phyloP scores from a whole-genome alignment of 2,113 vertebrate species.

The Elgaria multicarinata region DNA sequence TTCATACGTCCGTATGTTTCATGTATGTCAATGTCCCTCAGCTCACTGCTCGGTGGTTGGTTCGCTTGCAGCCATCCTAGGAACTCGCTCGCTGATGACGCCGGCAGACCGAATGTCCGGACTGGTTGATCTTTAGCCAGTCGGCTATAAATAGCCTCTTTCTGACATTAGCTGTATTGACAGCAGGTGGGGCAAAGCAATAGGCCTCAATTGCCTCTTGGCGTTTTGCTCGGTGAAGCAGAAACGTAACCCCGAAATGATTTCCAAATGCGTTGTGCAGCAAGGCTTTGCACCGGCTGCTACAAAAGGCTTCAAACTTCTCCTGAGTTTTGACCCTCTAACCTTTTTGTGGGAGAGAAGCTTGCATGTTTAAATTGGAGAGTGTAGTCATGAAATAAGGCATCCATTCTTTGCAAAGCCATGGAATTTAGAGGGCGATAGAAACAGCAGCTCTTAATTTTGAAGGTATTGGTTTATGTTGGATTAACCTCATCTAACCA shows the following conservation, averaged over 20 bases:
- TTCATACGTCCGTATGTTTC: neutral
- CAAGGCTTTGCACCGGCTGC: neutral
- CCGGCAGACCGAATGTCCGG: conserved; percentile 33
- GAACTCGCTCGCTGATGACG: conserved; percentile 11
- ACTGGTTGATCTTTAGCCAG: conserved; percentile 62
- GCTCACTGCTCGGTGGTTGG: neutral
- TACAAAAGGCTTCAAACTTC: neutral
- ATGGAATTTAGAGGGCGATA: neutral
- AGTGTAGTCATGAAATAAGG: neutral
- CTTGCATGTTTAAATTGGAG: neutral
- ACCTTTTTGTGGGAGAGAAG: fast-evolving
- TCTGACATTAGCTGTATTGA: conserved; percentile 15
- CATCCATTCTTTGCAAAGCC: neutral
- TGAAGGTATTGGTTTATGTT: conserved; percentile 25
- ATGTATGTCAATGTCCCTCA: neutral
- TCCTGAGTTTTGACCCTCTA: neutral
- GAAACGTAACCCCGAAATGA: conserved; percentile 7
- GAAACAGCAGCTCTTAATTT: neutral
- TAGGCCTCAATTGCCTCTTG: conserved; percentile 54
- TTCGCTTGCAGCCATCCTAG: conserved; percentile 37
- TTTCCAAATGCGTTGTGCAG: neutral
- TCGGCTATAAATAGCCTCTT: conserved; percentile 67
- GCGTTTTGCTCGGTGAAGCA: conserved; percentile 39
- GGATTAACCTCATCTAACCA: conserved; percentile 12
- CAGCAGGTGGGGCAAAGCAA: conserved; percentile 51